Evolutionary conservation across 2,797 vertebrate genomes (phyloP).

Genomic region (Arnoldichthys spilopterus): DNA sequence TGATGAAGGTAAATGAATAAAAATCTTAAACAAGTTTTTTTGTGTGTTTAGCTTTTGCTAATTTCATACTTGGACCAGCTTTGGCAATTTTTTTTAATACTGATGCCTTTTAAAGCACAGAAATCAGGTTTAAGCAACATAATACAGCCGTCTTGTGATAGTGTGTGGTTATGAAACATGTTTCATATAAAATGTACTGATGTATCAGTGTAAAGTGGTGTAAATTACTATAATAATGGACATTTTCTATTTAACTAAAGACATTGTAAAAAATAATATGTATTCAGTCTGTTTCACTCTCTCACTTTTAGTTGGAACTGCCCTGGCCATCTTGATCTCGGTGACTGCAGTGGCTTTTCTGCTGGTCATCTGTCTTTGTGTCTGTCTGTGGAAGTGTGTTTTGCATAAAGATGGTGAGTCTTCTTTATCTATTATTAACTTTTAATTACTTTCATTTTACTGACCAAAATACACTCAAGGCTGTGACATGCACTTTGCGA

Average conservation of each 20-base stretch:
- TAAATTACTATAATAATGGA: not conserved
- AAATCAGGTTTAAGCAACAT: no score
- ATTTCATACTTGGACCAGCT: no score
- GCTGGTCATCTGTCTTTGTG: slow-evolving; percentile 80
- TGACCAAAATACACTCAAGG: not conserved
- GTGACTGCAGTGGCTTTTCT: slow-evolving; percentile 81
- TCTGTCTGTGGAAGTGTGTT: slow-evolving; percentile 85
- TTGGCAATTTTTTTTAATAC: no score
- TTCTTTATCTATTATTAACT: not conserved
- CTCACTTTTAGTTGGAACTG: slow-evolving; percentile 74
- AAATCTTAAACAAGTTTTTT: not conserved
- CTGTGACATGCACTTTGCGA: not conserved
- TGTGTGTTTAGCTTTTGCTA: not conserved
- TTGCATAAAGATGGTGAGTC: slow-evolving; percentile 77
- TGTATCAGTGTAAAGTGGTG: not conserved
- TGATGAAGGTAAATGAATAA: not conserved
- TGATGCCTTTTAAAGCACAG: no score
- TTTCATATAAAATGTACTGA: not conserved
- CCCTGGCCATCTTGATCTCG: slow-evolving; percentile 82
- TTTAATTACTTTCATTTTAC: not conserved
- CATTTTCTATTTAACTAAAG: not conserved
- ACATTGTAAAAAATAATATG: not conserved
- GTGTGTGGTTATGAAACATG: no score
- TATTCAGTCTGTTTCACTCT: not conserved
- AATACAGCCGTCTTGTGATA: no score